Evolutionary conservation across 2,888 invertebrate species (phyloP).

Genomic region (Spodoptera littoralis): DNA sequence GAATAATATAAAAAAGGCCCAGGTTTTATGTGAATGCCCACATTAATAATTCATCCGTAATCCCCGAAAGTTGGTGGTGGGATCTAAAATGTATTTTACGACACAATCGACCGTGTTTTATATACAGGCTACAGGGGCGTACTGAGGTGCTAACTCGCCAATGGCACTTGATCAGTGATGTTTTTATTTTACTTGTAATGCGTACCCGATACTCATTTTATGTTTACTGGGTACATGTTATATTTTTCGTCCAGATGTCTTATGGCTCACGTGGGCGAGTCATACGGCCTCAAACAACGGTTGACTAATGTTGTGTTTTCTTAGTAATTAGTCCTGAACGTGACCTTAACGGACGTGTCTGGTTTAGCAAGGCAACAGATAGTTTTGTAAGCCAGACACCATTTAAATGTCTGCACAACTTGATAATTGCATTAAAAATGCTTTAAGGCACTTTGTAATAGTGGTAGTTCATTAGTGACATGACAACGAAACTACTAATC

Average conservation of each 20-base stretch:
- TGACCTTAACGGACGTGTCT: too few relatives aligned
- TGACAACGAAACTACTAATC: slow-evolving; percentile 39
- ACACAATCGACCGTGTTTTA: slow-evolving; percentile 75
- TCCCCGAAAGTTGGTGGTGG: slow-evolving; percentile 77
- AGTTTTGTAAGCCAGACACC: too few relatives aligned
- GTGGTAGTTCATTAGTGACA: not conserved
- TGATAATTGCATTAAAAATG: too few relatives aligned
- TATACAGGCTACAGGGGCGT: slow-evolving; percentile 61
- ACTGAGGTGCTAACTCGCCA: slow-evolving; percentile 57
- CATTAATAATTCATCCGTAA: slow-evolving; percentile 87
- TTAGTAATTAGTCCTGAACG: too few relatives aligned
- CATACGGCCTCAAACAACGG: too few relatives aligned
- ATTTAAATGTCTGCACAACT: too few relatives aligned
- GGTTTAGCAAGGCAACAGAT: too few relatives aligned
- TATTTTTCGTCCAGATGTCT: slow-evolving; percentile 6
- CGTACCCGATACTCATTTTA: slow-evolving; percentile 21
- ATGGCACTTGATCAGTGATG: slow-evolving; percentile 38
- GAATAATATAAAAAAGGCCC: slow-evolving; percentile 70
- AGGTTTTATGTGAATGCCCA: slow-evolving; percentile 79
- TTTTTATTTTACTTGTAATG: slow-evolving; percentile 37
- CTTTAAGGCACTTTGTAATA: too few relatives aligned
- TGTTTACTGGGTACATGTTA: slow-evolving; percentile 5
- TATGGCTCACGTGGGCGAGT: not conserved
- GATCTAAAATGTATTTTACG: slow-evolving; percentile 79
- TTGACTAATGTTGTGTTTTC: too few relatives aligned